phyloP scores from a whole-genome alignment of 2,888 invertebrate species.

The Iphiclides podalirius region DNA sequence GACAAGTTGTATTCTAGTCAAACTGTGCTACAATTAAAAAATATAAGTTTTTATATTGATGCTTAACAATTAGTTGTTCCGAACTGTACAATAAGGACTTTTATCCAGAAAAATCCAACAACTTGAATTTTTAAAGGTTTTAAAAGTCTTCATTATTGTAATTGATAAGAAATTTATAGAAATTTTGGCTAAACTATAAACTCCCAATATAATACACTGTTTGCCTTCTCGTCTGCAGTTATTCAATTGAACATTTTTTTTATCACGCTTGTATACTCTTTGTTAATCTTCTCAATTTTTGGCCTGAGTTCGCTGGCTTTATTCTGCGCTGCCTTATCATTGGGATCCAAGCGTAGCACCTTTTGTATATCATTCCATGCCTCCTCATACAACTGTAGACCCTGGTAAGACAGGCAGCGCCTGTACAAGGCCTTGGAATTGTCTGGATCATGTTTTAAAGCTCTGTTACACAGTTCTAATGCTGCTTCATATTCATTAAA shows the following conservation, averaged over 20 bases:
- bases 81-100: no score
- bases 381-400: slow-evolving; percentile 82
- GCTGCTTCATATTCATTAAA: slow-evolving; percentile 83
- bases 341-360: slow-evolving; percentile 81
- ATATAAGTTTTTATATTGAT: no score
- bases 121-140: no score
- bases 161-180: no score
- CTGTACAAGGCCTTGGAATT: slow-evolving; percentile 95
- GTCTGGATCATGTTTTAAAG: slow-evolving; percentile 85
- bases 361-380: slow-evolving; percentile 81
- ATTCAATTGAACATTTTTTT: slow-evolving; percentile 76
- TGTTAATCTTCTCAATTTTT: slow-evolving; percentile 80
- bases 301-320: slow-evolving; percentile 79
- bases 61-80: no score
- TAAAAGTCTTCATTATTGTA: no score
- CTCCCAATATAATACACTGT: no score
- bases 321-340: slow-evolving; percentile 81
- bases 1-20: no score
- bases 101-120: no score
- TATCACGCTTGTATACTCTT: slow-evolving; percentile 79
- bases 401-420: slow-evolving; percentile 86
- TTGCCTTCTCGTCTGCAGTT: no score
- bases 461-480: slow-evolving; percentile 86
- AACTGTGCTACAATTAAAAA: no score
- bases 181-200: no score